Evolutionary conservation across 53 echinoderm and acorn worm genomes (phyloP), one percentile per base, ranked within the genome.

Genomic region (Antedon mediterranea): DNA sequence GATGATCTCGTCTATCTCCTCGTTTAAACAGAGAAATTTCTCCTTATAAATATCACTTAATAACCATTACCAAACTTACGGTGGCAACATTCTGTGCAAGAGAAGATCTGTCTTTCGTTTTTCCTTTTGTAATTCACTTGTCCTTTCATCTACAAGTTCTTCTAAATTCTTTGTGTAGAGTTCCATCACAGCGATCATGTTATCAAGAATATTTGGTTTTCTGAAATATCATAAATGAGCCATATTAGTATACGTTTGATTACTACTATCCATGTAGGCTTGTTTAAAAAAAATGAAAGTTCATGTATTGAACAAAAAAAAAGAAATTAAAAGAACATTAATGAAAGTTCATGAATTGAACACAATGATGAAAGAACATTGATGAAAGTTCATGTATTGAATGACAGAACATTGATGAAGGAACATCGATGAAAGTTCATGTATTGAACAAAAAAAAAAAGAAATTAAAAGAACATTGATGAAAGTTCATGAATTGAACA

Each of bases 111-210:
- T 89, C 82, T 86, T 97, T 71, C 80, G n/a, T 82, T 97, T 93
- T 73, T 97, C 98, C 29, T 80, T 83, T 73, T 79, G 86, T 0
- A 93, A 81, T 74, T 97, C 98, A 72, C 84, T 79, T 7, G 98
- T 97, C 13, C 98, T 81, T 43, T 97, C 98, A 72, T 97, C 98
- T 4, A 97, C 98, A 14, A 97, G 82, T 43, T 97, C 98, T 82
- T 97, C 98, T 77, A 97, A 72, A 73, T 97, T 92, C 85, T 97
- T 93, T 72, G 92, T 92, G 79, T 97, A 97, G 0, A 90, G 88
- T 77, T 97, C 98, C 98, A 97, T 97, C 78, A 97, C 92, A 30
- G 98, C 84, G 34, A 97, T 88, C 98, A 97, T 97, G 85, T 97
- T 97, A 43, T 97, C 97, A 75, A 97, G 85, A 75, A 97, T 97